A percentile compares a stretch with the other conserved stretches of the same genome.
phyloP scores from a whole-genome alignment of 2,113 vertebrate genomes.

The Malurus melanocephalus region DNA sequence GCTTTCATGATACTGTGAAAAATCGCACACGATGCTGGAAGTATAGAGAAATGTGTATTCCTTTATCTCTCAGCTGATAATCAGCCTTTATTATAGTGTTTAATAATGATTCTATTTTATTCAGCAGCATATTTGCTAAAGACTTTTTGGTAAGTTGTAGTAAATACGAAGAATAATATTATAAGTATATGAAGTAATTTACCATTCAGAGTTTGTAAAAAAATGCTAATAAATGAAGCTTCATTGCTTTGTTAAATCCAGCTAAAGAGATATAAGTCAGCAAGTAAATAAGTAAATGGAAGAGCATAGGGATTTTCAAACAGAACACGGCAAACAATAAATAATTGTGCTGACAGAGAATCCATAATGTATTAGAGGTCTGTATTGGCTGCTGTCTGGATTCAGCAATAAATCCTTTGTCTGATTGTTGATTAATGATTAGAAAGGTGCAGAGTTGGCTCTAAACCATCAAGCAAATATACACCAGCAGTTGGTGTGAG shows the following conservation, averaged over 20 bases:
- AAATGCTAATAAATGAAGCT: not conserved
- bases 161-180: not conserved
- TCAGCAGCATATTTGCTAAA: not conserved
- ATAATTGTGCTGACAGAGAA: conserved; percentile 2
- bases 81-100: not conserved
- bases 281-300: conserved; percentile 7
- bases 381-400: conserved; percentile 31
- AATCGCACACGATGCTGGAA: not conserved
- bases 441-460: not conserved
- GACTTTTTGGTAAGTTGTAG: not conserved
- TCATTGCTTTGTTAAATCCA: not conserved
- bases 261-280: not conserved
- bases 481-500: not conserved
- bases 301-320: conserved; percentile 12
- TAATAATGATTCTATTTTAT: not conserved
- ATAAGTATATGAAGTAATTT: not conserved
- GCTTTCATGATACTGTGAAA: not conserved
- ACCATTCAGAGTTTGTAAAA: not conserved
- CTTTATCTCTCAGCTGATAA: not conserved
- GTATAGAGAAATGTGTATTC: not conserved
- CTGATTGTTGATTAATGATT: conserved; percentile 42
- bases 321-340: conserved; percentile 21
- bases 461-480: not conserved
- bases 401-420: conserved; percentile 19
- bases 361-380: conserved; percentile 30